Conservation (phyloP, 2,113 vertebrate species). For the Limnothrissa miodon region DNA sequence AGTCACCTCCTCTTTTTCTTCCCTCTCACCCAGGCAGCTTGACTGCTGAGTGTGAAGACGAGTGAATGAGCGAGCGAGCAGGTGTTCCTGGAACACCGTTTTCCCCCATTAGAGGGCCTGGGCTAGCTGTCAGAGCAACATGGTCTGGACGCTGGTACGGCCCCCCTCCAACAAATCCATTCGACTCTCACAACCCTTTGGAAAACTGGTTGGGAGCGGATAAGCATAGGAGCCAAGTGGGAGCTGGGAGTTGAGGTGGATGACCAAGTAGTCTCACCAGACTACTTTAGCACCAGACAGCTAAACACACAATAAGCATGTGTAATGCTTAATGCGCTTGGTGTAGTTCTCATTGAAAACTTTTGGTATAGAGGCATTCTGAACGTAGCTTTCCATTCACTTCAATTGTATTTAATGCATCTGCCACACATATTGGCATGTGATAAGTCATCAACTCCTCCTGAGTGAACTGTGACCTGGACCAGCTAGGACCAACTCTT, state of each 20-base stretch:
- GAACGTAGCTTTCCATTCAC: too few species aligned
- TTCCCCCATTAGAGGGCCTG: constrained; percentile 38
- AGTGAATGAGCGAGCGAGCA: constrained; percentile 35
- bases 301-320: not conserved
- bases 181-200: too few species aligned
- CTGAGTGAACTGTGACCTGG: too few species aligned
- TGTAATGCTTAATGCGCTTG: not conserved
- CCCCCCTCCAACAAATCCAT: not conserved
- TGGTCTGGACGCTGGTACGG: not conserved
- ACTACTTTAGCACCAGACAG: not conserved
- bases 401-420: too few species aligned
- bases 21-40: not conserved
- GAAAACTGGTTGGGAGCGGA: not conserved
- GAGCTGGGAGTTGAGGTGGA: not conserved
- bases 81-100: constrained; percentile 15
- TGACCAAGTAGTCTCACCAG: not conserved
- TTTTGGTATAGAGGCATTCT: too few species aligned
- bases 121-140: constrained; percentile 14
- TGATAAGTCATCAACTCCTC: too few species aligned
- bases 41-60: constrained; percentile 20
- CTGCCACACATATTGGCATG: too few species aligned
- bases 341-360: too few species aligned
- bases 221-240: not conserved
- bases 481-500: too few species aligned
- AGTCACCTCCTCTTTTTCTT: not conserved